These are phyloP conservation scores for Metacarcinus magister DNA, from an alignment of 2,888 invertebrate genomes.

Conservation along the genomic window DNA sequence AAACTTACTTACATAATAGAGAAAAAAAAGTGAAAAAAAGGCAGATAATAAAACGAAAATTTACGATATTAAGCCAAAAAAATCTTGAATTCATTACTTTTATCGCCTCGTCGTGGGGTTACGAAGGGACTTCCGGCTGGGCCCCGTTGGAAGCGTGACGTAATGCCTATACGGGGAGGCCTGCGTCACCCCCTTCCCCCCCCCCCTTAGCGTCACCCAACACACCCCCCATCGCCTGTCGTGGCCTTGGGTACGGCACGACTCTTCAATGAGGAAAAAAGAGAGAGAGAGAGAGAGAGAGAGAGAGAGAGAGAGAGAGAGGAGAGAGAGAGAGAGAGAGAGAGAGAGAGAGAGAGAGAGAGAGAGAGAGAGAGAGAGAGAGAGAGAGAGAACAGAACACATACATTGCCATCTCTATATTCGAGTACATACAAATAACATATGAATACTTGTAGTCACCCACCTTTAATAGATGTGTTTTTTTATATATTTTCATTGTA, in stretches of 20 bases:
- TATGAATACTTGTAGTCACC: too few relatives aligned
- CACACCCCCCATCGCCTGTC: background rate
- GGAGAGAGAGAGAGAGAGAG: too few relatives aligned
- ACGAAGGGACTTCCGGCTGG: background rate
- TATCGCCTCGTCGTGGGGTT: background rate
- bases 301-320: too few relatives aligned
- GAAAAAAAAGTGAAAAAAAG: background rate
- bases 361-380: too few relatives aligned
- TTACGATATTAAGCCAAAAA: background rate
- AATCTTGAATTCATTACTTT: background rate
- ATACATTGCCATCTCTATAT: too few relatives aligned
- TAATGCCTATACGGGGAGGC: background rate
- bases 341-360: too few relatives aligned
- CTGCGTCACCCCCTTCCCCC: background rate
- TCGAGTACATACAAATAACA: too few relatives aligned
- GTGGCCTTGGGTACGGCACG: background rate
- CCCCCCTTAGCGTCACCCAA: background rate
- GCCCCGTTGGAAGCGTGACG: background rate
- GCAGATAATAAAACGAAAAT: background rate
- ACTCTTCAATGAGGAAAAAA: background rate
- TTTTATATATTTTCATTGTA: too few relatives aligned
- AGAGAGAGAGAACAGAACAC: too few relatives aligned
- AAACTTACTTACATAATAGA: too few relatives aligned
- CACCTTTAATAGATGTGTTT: too few relatives aligned
- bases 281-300: too few relatives aligned